Evolutionary conservation across 2,797 vertebrate species (phyloP).

Genomic region (Micrastur ruficollis): DNA sequence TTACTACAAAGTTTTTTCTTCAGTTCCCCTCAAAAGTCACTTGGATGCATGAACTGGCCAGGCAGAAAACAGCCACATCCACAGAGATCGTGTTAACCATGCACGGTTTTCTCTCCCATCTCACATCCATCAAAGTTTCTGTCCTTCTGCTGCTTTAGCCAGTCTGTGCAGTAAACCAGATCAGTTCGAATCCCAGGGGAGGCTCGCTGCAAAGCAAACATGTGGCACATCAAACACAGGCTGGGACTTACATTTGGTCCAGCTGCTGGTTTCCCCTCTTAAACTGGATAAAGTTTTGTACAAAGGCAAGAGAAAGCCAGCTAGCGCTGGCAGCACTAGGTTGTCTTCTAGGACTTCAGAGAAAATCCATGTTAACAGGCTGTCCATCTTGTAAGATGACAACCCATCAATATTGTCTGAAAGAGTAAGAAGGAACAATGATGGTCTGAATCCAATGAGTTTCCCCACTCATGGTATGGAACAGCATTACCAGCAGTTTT

Average conservation of each 20-base stretch:
- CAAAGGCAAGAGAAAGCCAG: background rate
- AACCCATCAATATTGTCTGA: background rate
- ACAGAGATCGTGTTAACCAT: background rate
- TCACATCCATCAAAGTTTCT: background rate
- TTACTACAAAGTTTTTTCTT: background rate
- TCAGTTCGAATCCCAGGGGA: background rate
- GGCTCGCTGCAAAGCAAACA: background rate
- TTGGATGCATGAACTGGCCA: background rate
- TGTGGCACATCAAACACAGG: background rate
- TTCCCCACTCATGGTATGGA: background rate
- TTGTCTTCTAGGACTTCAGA: background rate
- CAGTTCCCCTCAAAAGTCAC: background rate
- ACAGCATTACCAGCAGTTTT: background rate
- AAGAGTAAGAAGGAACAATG: background rate
- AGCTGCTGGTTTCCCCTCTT: background rate
- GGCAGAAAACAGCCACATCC: background rate
- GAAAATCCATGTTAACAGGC: background rate
- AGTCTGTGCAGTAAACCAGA: background rate
- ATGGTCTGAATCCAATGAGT: background rate
- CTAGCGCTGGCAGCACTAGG: background rate
- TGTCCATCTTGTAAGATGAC: background rate
- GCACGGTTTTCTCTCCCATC: background rate
- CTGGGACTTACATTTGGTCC: background rate
- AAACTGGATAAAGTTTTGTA: background rate
- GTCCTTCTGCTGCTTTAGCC: background rate